Percentiles rank a stretch among this genome's conserved stretches.
phyloP scores from a whole-genome alignment of 2,113 vertebrate species.

The Theropithecus gelada region DNA sequence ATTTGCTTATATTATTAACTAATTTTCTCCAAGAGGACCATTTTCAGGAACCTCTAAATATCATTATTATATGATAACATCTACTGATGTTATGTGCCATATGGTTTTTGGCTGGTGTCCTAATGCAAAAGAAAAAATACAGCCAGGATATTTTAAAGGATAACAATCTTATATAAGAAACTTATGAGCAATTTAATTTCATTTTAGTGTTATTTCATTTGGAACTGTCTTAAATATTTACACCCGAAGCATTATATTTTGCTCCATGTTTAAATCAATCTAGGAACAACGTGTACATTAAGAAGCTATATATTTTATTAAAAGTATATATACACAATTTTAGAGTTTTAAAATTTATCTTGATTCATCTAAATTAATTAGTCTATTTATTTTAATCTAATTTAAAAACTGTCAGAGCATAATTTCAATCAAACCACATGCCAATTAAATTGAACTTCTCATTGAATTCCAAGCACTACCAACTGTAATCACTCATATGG shows the following conservation, averaged over 20 bases:
- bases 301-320: not conserved
- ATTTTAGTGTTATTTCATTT: not conserved
- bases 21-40: not conserved
- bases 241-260: not conserved
- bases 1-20: not conserved
- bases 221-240: not conserved
- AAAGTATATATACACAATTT: not conserved
- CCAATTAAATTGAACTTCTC: not conserved
- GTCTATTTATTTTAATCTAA: conserved; percentile 17
- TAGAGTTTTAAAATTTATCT: not conserved
- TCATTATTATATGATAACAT: not conserved
- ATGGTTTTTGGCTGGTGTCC: not conserved
- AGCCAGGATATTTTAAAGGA: not conserved
- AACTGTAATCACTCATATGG: not conserved
- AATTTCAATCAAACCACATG: not conserved
- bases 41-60: not conserved
- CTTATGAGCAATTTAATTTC: not conserved
- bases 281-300: not conserved
- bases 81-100: not conserved
- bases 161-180: not conserved
- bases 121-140: not conserved
- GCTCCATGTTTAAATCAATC: not conserved
- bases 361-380: not conserved
- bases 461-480: not conserved
- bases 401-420: not conserved